Conservation (phyloP, 2,888 invertebrate genomes). For the Epinotia nisella region DNA sequence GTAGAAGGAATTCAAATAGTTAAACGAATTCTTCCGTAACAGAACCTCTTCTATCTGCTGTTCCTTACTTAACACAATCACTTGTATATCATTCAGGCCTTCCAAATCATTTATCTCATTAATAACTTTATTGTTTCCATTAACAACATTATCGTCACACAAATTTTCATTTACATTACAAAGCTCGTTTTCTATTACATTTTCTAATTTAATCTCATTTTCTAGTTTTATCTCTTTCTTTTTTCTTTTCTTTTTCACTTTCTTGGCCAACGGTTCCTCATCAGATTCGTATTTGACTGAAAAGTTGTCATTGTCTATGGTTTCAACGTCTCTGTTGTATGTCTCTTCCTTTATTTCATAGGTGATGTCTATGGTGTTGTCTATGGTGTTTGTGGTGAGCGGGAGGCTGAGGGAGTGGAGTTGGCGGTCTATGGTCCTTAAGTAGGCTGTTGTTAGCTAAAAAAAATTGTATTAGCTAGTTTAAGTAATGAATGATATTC, state of each 20-base stretch:
- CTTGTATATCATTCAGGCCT: constrained; percentile 54
- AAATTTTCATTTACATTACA: not conserved
- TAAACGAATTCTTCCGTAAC: constrained; percentile 58
- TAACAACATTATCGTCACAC: not conserved
- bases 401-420: constrained; percentile 6
- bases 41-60: constrained; percentile 66
- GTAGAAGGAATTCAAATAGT: constrained; percentile 67
- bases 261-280: constrained; percentile 51
- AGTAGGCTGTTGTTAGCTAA: constrained; percentile 52
- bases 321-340: not conserved
- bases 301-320: constrained; percentile 14
- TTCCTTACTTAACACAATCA: constrained; percentile 59
- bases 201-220: constrained; percentile 24
- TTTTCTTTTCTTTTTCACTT: constrained; percentile 47
- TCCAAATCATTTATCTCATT: constrained; percentile 41
- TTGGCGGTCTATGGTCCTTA: constrained; percentile 45
- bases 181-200: constrained; percentile 15
- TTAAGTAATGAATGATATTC: too few relatives aligned
- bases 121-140: constrained; percentile 43
- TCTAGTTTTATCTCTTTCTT: constrained; percentile 29
- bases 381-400: not conserved
- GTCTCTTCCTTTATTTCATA: constrained; percentile 46
- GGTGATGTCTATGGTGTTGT: constrained; percentile 13
- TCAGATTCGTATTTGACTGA: constrained; percentile 46
- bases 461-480: constrained; percentile 18